Evolutionary conservation across 1,140 invertebrate species (phyloP).

Genomic region (Drosophila mauritiana): DNA sequence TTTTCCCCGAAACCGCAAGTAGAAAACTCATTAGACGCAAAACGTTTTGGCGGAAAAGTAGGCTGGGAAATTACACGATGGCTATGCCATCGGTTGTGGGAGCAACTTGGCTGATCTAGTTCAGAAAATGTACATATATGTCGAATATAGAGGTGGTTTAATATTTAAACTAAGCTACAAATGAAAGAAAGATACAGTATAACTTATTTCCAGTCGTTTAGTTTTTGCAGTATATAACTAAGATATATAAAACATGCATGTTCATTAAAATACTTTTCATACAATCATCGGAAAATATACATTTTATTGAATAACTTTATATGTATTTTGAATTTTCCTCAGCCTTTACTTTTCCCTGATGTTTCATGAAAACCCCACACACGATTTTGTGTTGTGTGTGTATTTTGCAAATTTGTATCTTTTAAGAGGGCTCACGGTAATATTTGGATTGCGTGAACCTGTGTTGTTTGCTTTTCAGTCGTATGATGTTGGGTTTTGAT

Average conservation of each 20-base stretch:
- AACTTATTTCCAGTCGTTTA: not conserved
- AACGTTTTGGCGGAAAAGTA: constrained; percentile 59
- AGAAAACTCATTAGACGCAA: constrained; percentile 77
- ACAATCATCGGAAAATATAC: not conserved
- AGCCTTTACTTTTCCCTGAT: no score
- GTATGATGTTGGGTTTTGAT: constrained; percentile 18
- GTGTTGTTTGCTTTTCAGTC: constrained; percentile 65
- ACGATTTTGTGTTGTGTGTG: constrained; percentile 4
- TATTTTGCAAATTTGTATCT: constrained; percentile 65
- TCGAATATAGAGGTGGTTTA: not conserved
- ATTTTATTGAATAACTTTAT: not conserved
- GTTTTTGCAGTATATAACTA: not conserved
- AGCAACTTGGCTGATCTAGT: constrained; percentile 2
- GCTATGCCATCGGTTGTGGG: constrained; percentile 6
- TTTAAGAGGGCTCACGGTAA: constrained; percentile 51
- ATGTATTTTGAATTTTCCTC: not conserved
- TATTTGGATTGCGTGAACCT: constrained; percentile 76
- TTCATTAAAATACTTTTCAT: no score
- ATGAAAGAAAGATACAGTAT: not conserved
- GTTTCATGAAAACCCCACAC: not conserved
- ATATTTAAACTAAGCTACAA: not conserved
- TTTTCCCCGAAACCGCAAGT: constrained; percentile 72
- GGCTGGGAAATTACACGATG: constrained; percentile 25
- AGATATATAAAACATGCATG: not conserved
- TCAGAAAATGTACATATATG: not conserved